Conservation (phyloP, 2,113 vertebrate species). For the Camelus bactrianus region DNA sequence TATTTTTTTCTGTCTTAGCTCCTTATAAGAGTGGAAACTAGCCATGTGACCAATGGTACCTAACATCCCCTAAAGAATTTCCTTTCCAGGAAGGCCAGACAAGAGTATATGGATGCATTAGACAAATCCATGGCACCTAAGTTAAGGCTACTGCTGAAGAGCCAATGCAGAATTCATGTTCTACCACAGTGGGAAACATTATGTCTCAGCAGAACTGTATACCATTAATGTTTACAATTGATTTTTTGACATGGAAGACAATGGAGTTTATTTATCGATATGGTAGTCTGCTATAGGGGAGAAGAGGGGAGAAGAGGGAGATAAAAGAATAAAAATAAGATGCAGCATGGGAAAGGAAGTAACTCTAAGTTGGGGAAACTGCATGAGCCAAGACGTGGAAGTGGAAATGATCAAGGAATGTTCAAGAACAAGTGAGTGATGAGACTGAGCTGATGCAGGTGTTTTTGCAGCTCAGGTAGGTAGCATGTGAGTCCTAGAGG, state of each 20-base stretch:
- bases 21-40: slow-evolving; percentile 1
- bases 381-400: not conserved
- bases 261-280: not conserved
- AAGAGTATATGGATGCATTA: not conserved
- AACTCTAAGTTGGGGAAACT: not conserved
- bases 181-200: not conserved
- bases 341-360: not conserved
- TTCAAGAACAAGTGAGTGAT: not conserved
- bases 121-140: not conserved
- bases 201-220: not conserved
- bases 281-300: not conserved
- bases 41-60: not conserved
- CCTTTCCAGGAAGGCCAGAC: not conserved
- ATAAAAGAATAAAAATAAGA: not conserved
- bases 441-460: not conserved
- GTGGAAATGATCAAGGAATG: not conserved
- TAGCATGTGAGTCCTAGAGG: not conserved
- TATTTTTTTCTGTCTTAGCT: not conserved
- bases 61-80: not conserved
- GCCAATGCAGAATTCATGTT: not conserved
- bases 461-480: not conserved
- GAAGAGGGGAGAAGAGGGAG: not conserved
- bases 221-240: not conserved
- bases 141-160: slow-evolving; percentile 23
- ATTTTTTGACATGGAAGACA: not conserved